Conservation (phyloP, 2,113 vertebrate genomes). For the Zosterops borbonicus region DNA sequence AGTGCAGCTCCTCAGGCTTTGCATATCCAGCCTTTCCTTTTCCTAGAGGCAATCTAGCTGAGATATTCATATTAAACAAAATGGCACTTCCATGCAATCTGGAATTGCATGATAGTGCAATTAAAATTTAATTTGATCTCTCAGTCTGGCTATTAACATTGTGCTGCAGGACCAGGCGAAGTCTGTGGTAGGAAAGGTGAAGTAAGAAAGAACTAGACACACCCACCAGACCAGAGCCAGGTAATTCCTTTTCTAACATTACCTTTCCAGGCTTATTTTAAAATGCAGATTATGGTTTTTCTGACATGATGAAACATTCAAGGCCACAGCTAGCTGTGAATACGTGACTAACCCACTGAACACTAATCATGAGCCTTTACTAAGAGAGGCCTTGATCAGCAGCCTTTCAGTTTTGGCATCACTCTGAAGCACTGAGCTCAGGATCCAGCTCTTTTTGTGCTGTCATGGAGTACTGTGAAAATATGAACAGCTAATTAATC, state of each 20-base stretch:
- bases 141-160: not conserved
- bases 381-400: not conserved
- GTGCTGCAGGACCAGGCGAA: not conserved
- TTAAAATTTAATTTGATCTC: slow-evolving; percentile 8
- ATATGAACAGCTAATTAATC: not conserved
- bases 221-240: not conserved
- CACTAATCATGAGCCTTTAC: not conserved
- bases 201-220: not conserved
- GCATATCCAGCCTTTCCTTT: not conserved
- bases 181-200: not conserved
- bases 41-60: not conserved
- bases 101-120: not conserved
- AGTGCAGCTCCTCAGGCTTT: not conserved
- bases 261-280: not conserved
- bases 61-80: not conserved
- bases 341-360: not conserved
- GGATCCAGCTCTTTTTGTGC: not conserved
- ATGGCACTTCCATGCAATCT: not conserved
- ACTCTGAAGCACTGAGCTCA: not conserved
- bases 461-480: not conserved
- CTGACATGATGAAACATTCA: not conserved
- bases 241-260: not conserved
- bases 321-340: not conserved
- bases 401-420: not conserved
- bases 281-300: not conserved